A percentile compares a stretch with the other conserved stretches of the same genome.
Evolutionary conservation across 2,797 vertebrate genomes (phyloP).

Genomic region (Sebastes hubbsi): DNA sequence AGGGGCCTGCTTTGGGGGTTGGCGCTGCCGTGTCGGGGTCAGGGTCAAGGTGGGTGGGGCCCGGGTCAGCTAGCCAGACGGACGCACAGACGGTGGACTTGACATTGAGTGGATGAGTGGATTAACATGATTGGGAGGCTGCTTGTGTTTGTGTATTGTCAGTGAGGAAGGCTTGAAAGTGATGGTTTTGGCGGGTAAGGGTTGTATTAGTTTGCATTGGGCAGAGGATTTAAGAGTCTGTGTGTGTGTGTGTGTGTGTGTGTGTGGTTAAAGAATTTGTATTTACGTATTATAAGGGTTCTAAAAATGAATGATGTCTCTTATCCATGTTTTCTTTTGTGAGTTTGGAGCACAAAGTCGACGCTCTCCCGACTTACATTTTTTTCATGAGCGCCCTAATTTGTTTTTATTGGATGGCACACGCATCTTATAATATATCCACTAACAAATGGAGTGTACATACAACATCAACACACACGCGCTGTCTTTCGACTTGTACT

Average conservation of each 20-base stretch:
- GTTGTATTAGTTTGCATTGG: background rate
- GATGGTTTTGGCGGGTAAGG: conserved; percentile 9
- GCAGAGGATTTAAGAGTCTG: background rate
- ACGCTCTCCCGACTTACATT: background rate
- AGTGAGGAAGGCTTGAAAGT: conserved; percentile 33
- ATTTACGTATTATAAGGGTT: background rate
- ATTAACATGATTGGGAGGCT: conserved; percentile 65
- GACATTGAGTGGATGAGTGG: conserved; percentile 77
- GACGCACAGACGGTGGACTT: conserved; percentile 78
- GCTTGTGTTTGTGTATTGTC: conserved; percentile 47
- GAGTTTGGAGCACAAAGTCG: conserved; percentile 8
- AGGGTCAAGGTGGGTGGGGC: conserved; percentile 73
- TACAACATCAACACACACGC: background rate
- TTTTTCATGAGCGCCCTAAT: background rate
- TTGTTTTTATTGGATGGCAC: conserved; percentile 15
- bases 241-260: too few relatives aligned
- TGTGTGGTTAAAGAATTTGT: background rate
- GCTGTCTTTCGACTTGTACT: conserved; percentile 45
- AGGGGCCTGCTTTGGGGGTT: conserved; percentile 36
- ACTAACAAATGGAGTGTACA: conserved; percentile 15
- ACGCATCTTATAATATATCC: background rate
- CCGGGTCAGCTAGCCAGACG: conserved; percentile 71
- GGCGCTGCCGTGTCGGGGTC: conserved; percentile 49
- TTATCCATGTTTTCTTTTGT: conserved; percentile 6
- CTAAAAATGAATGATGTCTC: background rate